A percentile compares a stretch with the other conserved stretches of the same genome.
These are phyloP conservation scores for Eunapius fragilis DNA, from an alignment of 37 sponge, comb jelly and placozoan species.

Conservation along the genomic window DNA sequence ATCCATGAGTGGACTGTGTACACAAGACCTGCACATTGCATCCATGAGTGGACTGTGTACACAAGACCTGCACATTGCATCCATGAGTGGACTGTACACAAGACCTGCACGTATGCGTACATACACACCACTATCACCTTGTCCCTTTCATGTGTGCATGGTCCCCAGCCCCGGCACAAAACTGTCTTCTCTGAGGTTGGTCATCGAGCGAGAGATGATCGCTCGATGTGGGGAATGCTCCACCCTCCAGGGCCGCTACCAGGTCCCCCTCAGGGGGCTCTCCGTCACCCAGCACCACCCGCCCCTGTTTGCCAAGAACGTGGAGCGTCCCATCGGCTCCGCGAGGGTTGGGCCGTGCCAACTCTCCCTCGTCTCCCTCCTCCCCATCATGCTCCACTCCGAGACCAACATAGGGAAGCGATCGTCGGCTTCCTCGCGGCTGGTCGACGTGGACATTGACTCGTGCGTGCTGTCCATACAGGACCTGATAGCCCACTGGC, in stretches of 20 bases:
- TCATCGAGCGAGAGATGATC: conserved; percentile 34
- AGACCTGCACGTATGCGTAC: too few relatives aligned
- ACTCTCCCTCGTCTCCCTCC: conserved; percentile 53
- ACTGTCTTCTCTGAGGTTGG: conserved; percentile 7
- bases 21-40: too few relatives aligned
- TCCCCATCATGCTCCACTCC: conserved; percentile 52
- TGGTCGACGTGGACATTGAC: conserved; percentile 51
- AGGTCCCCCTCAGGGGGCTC: conserved; percentile 35
- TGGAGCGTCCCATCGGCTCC: conserved; percentile 39
- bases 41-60: too few relatives aligned
- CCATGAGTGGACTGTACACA: too few relatives aligned
- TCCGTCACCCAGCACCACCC: conserved; percentile 25
- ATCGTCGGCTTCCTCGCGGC: neutral
- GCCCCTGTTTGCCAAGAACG: conserved; percentile 39
- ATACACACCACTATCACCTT: too few relatives aligned
- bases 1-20: too few relatives aligned
- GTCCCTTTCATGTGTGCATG: neutral
- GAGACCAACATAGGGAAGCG: neutral
- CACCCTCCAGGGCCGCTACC: conserved; percentile 39
- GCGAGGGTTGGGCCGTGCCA: conserved; percentile 41
- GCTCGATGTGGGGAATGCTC: conserved; percentile 24
- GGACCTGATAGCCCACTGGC: conserved; percentile 69
- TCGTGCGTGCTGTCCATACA: conserved; percentile 59
- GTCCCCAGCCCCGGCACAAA: conserved; percentile 42
- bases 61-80: too few relatives aligned